Evolutionary conservation across 2,888 invertebrate species (phyloP).

Genomic region (Lasioglossum vierecki): DNA sequence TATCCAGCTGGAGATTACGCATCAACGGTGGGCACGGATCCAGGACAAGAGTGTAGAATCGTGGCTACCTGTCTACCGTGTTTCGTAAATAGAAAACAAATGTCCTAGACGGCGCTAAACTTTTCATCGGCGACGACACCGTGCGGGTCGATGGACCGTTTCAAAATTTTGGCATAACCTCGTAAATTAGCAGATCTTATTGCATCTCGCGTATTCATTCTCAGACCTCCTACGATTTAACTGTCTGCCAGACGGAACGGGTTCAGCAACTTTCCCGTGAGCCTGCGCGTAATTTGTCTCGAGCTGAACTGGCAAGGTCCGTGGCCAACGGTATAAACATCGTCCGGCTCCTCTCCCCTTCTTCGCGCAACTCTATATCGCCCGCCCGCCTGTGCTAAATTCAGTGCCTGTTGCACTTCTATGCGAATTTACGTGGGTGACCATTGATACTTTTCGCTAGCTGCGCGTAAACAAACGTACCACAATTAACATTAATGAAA

Average conservation of each 20-base stretch:
- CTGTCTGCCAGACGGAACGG: constrained; percentile 56
- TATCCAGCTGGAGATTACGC: constrained; percentile 63
- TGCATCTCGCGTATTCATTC: constrained; percentile 10
- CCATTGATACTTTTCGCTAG: constrained; percentile 40
- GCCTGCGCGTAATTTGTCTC: constrained; percentile 38
- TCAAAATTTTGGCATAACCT: constrained; percentile 50
- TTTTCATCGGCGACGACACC: not conserved
- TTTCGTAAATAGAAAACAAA: constrained; percentile 51
- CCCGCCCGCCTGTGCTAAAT: constrained; percentile 38
- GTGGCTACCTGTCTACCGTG: constrained; percentile 44
- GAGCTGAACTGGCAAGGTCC: constrained; percentile 29
- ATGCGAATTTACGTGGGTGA: constrained; percentile 20
- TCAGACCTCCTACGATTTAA: constrained; percentile 16
- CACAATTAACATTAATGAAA: constrained; percentile 3
- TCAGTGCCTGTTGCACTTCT: constrained; percentile 24
- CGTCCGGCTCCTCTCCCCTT: constrained; percentile 10
- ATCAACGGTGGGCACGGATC: constrained; percentile 50
- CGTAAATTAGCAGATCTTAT: constrained; percentile 10
- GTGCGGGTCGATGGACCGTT: constrained; percentile 50
- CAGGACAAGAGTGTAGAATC: constrained; percentile 43
- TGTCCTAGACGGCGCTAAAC: constrained; percentile 39
- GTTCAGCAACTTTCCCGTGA: constrained; percentile 37
- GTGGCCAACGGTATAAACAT: constrained; percentile 39
- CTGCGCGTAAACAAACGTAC: not conserved
- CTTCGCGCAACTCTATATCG: constrained; percentile 13